Evolutionary conservation across 2,888 invertebrate species (phyloP).

Genomic region (Ectropis crepuscularia): DNA sequence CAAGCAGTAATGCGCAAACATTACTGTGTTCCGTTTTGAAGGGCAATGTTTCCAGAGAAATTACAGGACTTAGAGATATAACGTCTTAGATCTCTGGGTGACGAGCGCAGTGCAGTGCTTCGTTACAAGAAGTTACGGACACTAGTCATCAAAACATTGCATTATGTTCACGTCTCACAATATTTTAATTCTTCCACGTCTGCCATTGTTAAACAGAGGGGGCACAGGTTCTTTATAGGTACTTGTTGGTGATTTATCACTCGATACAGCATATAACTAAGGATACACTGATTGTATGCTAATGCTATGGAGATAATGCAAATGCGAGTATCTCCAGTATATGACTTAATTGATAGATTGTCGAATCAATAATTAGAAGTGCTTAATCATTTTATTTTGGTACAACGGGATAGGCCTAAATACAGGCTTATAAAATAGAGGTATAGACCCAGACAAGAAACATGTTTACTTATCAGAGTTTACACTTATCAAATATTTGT

Average conservation of each 20-base stretch:
- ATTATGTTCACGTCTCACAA: slow-evolving; percentile 5
- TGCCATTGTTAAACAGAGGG: slow-evolving; percentile 2
- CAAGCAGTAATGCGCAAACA: no score
- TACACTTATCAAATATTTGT: no score
- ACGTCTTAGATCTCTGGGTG: no score
- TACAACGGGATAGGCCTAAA: no score
- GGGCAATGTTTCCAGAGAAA: no score
- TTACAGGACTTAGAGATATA: no score
- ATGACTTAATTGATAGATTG: not conserved
- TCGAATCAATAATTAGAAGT: not conserved
- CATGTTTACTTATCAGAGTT: no score
- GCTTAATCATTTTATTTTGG: no score
- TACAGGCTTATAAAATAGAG: no score
- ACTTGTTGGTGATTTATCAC: slow-evolving; percentile 13
- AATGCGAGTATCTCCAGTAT: not conserved
- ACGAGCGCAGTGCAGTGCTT: no score
- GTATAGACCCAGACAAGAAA: no score
- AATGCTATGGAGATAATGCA: slow-evolving; percentile 2
- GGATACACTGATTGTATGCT: slow-evolving; percentile 28
- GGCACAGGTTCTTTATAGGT: slow-evolving; percentile 14
- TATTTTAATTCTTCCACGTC: slow-evolving; percentile 15
- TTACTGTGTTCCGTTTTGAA: no score
- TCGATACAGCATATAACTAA: slow-evolving; percentile 14
- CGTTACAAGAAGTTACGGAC: not conserved
- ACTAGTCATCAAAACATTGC: not conserved